Percentiles rank a stretch among this genome's conserved stretches.
Conservation (phyloP, 1,140 invertebrate species). For the Meteorus sp. region DNA sequence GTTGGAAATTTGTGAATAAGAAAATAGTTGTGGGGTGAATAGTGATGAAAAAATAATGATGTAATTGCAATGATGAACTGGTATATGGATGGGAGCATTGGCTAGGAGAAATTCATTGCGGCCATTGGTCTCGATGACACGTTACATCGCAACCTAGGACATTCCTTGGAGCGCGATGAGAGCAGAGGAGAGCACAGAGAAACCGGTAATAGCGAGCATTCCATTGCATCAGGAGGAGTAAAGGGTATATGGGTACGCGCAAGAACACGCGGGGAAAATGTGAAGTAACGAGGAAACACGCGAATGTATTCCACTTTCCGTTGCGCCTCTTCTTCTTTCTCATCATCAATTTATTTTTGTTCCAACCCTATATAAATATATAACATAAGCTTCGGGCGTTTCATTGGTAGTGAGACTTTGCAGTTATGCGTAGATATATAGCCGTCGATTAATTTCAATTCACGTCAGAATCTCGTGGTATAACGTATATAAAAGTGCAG, state of each 20-base stretch:
- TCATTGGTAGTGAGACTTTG: too few species aligned
- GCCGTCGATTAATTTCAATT: too few species aligned
- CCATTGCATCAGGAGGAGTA: constrained; percentile 11
- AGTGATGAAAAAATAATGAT: too few species aligned
- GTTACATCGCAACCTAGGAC: constrained; percentile 9
- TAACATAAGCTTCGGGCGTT: too few species aligned
- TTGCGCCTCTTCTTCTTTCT: background rate
- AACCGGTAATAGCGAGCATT: constrained; percentile 23
- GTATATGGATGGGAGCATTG: too few species aligned
- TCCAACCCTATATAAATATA: too few species aligned
- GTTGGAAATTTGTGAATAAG: too few species aligned
- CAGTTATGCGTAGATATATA: too few species aligned
- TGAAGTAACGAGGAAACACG: background rate
- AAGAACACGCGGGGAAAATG: background rate
- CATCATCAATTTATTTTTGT: background rate
- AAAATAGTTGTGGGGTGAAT: too few species aligned
- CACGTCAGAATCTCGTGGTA: too few species aligned
- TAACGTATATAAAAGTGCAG: too few species aligned
- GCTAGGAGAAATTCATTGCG: background rate
- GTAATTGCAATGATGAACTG: too few species aligned
- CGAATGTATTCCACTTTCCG: background rate
- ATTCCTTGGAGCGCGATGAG: constrained; percentile 18
- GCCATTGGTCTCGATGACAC: constrained; percentile 14
- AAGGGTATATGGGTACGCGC: background rate
- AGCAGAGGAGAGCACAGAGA: constrained; percentile 11